Base-by-base conservation (phyloP, 2,797 vertebrate genomes). In the Limnodromus scolopaceus region DNA sequence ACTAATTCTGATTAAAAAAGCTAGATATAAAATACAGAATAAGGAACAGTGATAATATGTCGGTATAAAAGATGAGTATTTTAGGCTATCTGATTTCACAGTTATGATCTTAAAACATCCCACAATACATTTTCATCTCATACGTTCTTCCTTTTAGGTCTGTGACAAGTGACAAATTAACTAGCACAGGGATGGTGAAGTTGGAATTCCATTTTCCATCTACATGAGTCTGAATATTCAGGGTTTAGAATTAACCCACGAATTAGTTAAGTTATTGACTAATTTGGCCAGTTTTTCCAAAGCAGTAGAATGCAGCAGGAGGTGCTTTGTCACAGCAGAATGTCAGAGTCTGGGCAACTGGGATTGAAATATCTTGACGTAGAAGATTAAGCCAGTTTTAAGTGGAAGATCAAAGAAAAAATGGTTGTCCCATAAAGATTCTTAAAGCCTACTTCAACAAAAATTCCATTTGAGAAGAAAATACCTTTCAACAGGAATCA, bases 41-140 rank as follows among this genome's bases (percentile, higher is more conserved):
- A 48, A 8, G 10, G 15, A 86, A 36, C 4, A 74, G 4, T 38
- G 14, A 60, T 12, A 61, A 83, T 12, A 65, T 0, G 0, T 30
- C 46, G 8, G 24, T 78, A 68, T 15, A 36, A 84, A 71, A 65
- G 11, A 49, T 32, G 2, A 77, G 4, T 9, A n/a, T 74, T 89
- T 83, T 68, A 74, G 5, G 10, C 22, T 46, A 39, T 28, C 8
- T 24, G 5, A 49, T 93, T 89, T 87, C 41, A 61, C 5, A 66
- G 7, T 45, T 72, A 39, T 12, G 25, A 53, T 66, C 32, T 58
- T 70, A 28, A 92, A 91, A 58, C 8, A 49, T 46, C 32, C 16
- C 22, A 13, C 10, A 55, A 36, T n/a, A 34, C 0, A 13, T 54
- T 93, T 84, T 69, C 6, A 3, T 58, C 34, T 58, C 32, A 58